Conservation (phyloP, 2,797 vertebrate species). For the Peromyscus eremicus region DNA sequence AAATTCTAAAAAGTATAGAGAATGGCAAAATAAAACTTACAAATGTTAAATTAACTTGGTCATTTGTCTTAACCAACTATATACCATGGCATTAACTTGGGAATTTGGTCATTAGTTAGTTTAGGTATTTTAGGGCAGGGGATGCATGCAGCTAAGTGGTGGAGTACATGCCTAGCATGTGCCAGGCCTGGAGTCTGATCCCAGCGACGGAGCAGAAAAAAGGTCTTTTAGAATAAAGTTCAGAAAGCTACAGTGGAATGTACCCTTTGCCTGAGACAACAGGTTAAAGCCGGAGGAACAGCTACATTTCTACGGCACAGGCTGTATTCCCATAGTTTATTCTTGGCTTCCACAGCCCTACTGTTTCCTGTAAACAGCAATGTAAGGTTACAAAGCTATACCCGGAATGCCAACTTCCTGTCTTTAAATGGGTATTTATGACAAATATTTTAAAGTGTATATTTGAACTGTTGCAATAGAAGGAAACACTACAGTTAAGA, state of each 20-base stretch:
- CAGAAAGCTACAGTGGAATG: slow-evolving; percentile 38
- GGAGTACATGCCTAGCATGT: neutral
- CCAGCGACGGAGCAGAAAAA: neutral
- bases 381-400: slow-evolving; percentile 9
- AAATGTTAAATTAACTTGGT: slow-evolving; percentile 64
- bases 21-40: slow-evolving; percentile 60
- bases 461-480: slow-evolving; percentile 7
- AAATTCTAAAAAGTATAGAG: slow-evolving; percentile 45
- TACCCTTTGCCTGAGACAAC: slow-evolving; percentile 27
- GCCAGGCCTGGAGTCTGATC: neutral
- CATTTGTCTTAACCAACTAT: slow-evolving; percentile 51
- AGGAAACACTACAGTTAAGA: neutral
- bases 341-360: slow-evolving; percentile 28
- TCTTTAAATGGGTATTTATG: neutral
- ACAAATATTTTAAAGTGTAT: neutral
- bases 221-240: neutral
- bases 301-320: slow-evolving; percentile 26
- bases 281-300: slow-evolving; percentile 20
- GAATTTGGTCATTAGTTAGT: slow-evolving; percentile 34
- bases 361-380: slow-evolving; percentile 52
- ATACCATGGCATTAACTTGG: slow-evolving; percentile 34
- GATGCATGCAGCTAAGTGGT: neutral
- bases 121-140: neutral
- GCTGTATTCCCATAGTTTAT: neutral
- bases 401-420: slow-evolving; percentile 3